Evolutionary conservation across 1,140 invertebrate genomes (phyloP), one percentile per base, ranked within the genome.

Genomic region (Rhagoletis pomonella): DNA sequence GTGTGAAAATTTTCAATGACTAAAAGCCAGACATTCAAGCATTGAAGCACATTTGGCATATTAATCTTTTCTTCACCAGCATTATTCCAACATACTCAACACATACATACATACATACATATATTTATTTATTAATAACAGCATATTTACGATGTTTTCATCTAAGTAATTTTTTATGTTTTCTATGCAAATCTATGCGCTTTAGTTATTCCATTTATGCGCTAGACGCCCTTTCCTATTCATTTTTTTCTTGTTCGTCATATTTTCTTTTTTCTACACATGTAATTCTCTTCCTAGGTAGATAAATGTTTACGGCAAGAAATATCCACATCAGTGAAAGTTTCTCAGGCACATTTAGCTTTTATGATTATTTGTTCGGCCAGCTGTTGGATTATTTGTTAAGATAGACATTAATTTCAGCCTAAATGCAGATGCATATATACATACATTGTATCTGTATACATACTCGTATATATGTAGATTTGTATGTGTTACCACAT

Each of bases 291-390:
- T 55, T 7, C 10, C 2, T 17, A n/a, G 69, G 12, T 73, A 47
- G 47, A 73, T 42, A 73, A 44, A 19, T 73, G 69, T 4, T 10
- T 73, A 73, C 47, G n/a, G 12, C 14, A 62, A 73, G 10, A 50
- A 14, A 73, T 17, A 47, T 10, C 12, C 69, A 44, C 44, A 73
- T 73, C 5, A 73, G 69, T 73, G 69, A 73, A 73, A 73, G 69
- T 73, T 73, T 73, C 42, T 44, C 14, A 6, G 55, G n/a, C 47
- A 42, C 14, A 58, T 12, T 3, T 81, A 19, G 64, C 19, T 67
- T n/a, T 81, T 81, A 81, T 81, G 44, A 9, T 81, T 55, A 81
- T 81, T 81, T 81, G 44, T 50, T 50, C 14, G 73, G 17, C 17
- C 47, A 81, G 73, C 17, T 55, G 73, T 81, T 62, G 60, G 64